phyloP scores from a whole-genome alignment of 2,113 vertebrate species.

The Steatornis caripensis region DNA sequence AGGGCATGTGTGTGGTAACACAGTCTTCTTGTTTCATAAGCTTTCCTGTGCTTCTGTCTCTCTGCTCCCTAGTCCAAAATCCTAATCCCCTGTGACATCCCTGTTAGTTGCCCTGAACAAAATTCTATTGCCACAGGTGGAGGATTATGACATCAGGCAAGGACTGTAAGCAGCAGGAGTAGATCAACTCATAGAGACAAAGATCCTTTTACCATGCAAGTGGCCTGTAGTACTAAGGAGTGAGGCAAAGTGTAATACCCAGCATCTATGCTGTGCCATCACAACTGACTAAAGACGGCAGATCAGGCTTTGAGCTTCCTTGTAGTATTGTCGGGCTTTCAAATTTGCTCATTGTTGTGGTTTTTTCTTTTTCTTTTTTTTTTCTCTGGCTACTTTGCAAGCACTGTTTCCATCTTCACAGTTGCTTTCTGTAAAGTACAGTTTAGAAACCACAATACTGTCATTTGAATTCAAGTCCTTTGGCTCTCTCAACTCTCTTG shows the following conservation, averaged over 20 bases:
- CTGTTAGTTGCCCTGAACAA: constrained; percentile 23
- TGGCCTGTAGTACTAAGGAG: background rate
- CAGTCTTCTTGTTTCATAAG: background rate
- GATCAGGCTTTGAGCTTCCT: background rate
- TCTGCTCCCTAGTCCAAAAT: constrained; percentile 23
- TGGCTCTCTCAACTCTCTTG: background rate
- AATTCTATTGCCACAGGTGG: background rate
- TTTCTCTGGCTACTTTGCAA: background rate
- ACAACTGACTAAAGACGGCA: background rate
- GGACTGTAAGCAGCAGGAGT: background rate
- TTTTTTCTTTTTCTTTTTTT: accelerated
- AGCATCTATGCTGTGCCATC: background rate
- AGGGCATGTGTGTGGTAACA: background rate
- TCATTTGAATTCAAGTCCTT: background rate
- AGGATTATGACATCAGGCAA: constrained; percentile 24
- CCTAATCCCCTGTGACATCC: constrained; percentile 39
- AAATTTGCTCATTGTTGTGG: background rate
- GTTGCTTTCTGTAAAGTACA: background rate
- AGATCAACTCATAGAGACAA: constrained; percentile 2
- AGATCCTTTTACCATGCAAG: constrained; percentile 7
- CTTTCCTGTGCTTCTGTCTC: background rate
- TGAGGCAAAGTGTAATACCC: background rate
- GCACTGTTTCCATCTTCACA: background rate
- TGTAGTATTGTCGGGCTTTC: background rate
- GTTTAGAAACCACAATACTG: background rate